Percentiles rank a stretch among this genome's conserved stretches.
Conservation (phyloP, 1,140 invertebrate species). For the Hypsibius dujardini region DNA sequence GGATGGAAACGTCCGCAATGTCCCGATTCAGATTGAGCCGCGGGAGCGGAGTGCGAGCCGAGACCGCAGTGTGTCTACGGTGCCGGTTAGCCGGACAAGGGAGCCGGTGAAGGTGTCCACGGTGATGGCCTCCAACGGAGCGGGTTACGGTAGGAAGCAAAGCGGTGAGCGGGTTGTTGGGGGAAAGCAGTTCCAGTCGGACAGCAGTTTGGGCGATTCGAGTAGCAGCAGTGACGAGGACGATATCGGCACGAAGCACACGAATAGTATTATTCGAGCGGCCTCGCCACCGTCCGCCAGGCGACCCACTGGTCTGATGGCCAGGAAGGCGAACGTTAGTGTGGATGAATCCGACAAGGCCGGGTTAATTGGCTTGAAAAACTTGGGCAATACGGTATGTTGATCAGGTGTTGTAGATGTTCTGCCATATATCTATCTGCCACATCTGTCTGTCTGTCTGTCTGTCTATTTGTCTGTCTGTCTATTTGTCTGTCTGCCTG, state of each 20-base stretch:
- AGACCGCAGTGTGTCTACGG: not conserved
- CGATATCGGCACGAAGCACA: not conserved
- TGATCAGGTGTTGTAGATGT: not conserved
- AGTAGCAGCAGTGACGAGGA: not conserved
- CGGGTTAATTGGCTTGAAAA: constrained; percentile 66
- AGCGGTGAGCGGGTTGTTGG: not conserved
- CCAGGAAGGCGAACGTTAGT: not conserved
- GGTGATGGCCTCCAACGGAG: not conserved
- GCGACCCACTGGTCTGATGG: not conserved
- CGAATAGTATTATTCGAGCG: constrained; percentile 6
- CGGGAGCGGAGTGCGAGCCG: not conserved
- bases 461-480: too few relatives aligned
- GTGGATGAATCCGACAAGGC: constrained; percentile 26
- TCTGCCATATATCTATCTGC: too few relatives aligned
- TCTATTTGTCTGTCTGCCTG: too few relatives aligned
- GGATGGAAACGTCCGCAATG: not conserved
- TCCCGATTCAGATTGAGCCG: not conserved
- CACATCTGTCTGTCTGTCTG: too few relatives aligned
- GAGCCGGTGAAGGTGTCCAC: not conserved
- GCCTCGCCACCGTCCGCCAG: not conserved
- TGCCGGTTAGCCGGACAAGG: not conserved
- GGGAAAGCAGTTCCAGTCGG: not conserved
- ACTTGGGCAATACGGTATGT: constrained; percentile 73
- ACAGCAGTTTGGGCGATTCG: not conserved
- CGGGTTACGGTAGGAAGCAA: not conserved